Base-by-base conservation (phyloP, 2,797 vertebrate species). In the Oreochromis grahami region DNA sequence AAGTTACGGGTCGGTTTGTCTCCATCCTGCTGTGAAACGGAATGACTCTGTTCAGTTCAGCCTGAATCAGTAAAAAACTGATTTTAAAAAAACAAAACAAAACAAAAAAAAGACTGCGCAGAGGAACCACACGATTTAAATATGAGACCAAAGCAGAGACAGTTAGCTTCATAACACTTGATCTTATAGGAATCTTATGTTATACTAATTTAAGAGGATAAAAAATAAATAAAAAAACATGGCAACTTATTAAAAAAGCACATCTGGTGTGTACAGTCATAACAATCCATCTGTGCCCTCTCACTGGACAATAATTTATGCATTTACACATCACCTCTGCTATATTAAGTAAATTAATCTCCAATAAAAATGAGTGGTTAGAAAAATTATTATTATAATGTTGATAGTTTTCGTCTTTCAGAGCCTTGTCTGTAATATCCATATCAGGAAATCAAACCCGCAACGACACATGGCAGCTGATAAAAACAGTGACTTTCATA, bases 1-100 rank as follows among this genome's bases (percentile, higher is more conserved):
- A 99, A 98, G 89, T 98, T 98, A 4, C 98, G 95, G 8, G 95
- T 96, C 0, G 97, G 98, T 56, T 97, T 98, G 80, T 99, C 98
- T 6, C 96, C 95, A 0, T 98, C 98, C 87, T 70, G 50, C 97
- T 97, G 21, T 17, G 12, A 32, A 82, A 8, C 43, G 6, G 24
- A 76, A 34, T 2, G 6, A 5, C 41, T 11, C 3, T 68, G 38
- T 68, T 68, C 2, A 43, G 38, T 4, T 70, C 65, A 45, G 14
- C 8, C 21, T 68, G 24, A 26, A 26, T 26, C 24, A 26, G 24
- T 9, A 3, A 70, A 1, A 17, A 70, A 4, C 2, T n/a, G 1
- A 36, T 63, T 63, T 63, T 1, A n/a, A 36, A 36, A 36, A 36
- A 63, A 0, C 6, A 36, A 36, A 60, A 38, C 7, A 65, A 24